Evolutionary conservation across 2,888 invertebrate genomes (phyloP).

Genomic region (Drosophila bunnanda): DNA sequence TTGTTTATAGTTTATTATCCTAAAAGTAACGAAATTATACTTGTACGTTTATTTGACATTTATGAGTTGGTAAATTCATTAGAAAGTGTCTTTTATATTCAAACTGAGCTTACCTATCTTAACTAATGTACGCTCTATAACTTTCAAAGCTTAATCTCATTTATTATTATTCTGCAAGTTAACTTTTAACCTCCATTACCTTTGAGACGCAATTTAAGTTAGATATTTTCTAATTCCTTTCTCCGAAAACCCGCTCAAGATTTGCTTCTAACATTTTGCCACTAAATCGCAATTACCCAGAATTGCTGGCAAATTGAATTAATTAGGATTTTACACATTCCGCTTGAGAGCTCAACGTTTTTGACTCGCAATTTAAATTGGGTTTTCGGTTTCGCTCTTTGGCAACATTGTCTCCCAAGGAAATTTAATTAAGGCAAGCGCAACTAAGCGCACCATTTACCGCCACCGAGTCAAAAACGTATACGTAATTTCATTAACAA

Average conservation of each 20-base stretch:
- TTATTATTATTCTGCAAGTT: too few species aligned
- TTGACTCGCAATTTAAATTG: slow-evolving; percentile 27
- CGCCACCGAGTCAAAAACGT: slow-evolving; percentile 46
- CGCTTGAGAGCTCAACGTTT: slow-evolving; percentile 21
- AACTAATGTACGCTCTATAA: not conserved
- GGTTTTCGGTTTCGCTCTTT: not conserved
- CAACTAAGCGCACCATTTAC: slow-evolving; percentile 46
- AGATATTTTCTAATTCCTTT: not conserved
- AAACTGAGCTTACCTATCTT: not conserved
- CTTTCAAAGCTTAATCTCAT: not conserved
- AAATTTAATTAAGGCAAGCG: slow-evolving; percentile 46
- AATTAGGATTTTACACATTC: slow-evolving; percentile 36
- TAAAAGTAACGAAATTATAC: too few species aligned
- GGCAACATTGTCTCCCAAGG: slow-evolving; percentile 18
- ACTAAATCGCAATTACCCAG: slow-evolving; percentile 13
- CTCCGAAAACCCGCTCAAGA: not conserved
- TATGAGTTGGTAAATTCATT: not conserved
- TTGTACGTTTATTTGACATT: too few species aligned
- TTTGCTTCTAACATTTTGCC: not conserved
- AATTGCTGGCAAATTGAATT: slow-evolving; percentile 38
- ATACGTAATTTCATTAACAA: slow-evolving; percentile 52
- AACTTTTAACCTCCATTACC: not conserved
- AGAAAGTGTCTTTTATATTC: not conserved
- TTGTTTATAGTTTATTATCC: too few species aligned
- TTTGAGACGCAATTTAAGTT: not conserved